Base-by-base conservation (phyloP, 2,888 invertebrate genomes). In the Blera fallax region DNA sequence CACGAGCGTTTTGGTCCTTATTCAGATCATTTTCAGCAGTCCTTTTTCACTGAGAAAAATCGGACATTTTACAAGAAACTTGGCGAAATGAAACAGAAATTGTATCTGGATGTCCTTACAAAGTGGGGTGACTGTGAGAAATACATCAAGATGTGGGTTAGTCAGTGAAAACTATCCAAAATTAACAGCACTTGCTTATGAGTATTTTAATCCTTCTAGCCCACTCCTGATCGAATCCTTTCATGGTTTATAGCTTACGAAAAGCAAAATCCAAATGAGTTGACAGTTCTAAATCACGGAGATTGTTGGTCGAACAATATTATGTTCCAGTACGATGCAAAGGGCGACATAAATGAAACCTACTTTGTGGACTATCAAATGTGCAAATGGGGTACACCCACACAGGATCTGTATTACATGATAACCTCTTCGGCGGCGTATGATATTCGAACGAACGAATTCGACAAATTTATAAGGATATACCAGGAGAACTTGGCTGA, bases 221-320 rank as follows among this genome's bases (percentile, higher is more conserved):
- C 70, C 29, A 56, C 50, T 32, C 29, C 4, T 29, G 69, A 11
- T 6, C 16, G 29, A 6, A 6, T 56, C 0, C 0, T 34, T 18
- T 85, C 3, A 0, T 50, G 7, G 52, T 50, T 81, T 7, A 58
- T 64, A 8, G 48, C 83, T 2, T 16, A 60, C 3, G 54, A 62
- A 37, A 3, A 21, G 5, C 11, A 8, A 14, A 8, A 37, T 34
- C 60, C 72, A 4, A 18, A 85, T 34, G 82, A 82, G 11, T 56
- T 91, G 16, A 89, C 89, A 62, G 90, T 90, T 4, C 58, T 91
- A 0, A 91, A 84, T 54, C 91, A 91, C 77, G 91, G 91, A 0
- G 91, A 91, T 52, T 89, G 89, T 65, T 91, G 91, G 91, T 88
- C 90, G 14, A 91, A 91, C 45, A 91, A 91, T 34, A 88, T 90